phyloP scores from a whole-genome alignment of 2,113 vertebrate species.

The Eurystomus gularis region DNA sequence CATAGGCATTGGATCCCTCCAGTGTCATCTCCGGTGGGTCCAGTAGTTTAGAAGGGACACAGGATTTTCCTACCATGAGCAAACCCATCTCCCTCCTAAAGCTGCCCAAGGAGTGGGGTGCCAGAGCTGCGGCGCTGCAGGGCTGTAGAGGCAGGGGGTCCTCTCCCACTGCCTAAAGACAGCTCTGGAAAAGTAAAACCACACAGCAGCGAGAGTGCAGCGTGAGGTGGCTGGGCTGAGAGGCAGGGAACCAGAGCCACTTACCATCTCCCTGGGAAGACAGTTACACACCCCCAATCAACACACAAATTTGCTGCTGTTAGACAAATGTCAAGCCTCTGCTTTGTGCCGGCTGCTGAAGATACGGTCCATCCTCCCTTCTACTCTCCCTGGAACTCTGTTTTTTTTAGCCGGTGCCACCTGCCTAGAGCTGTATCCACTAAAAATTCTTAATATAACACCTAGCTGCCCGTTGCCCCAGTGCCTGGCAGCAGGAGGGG shows the following conservation, averaged over 20 bases:
- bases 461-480: neutral
- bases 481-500: neutral
- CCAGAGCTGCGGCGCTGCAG: neutral
- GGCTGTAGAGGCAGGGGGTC: neutral
- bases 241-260: neutral
- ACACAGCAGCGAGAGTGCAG: neutral
- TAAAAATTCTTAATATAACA: slow-evolving; percentile 22
- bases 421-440: slow-evolving; percentile 18
- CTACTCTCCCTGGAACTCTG: neutral
- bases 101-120: neutral
- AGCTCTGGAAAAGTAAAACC: neutral
- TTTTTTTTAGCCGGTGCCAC: neutral
- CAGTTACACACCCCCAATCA: neutral
- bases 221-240: fast-evolving
- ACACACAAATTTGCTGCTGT: slow-evolving; percentile 1
- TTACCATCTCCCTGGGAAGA: neutral
- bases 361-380: neutral
- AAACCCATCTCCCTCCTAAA: neutral
- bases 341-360: neutral
- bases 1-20: neutral
- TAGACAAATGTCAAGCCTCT: slow-evolving; percentile 10
- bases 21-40: neutral
- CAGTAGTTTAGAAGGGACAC: neutral
- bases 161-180: neutral
- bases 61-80: neutral